Evolutionary conservation across 1,140 invertebrate genomes (phyloP), one percentile per base, ranked within the genome.

Genomic region (Reticulitermes speratus): DNA sequence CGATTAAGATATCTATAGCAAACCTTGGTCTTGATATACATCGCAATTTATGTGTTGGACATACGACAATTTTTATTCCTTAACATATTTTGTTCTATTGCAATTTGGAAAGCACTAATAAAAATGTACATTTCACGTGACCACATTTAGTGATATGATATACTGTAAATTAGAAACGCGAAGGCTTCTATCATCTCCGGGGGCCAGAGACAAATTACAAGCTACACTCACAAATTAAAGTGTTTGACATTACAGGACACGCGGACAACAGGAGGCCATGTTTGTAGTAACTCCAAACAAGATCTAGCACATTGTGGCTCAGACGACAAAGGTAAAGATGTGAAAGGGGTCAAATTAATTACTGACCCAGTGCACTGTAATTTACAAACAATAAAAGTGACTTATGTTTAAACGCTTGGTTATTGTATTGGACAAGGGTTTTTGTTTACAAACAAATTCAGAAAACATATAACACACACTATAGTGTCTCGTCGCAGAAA

Each of bases 291-390:
- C 65, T 55, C 19, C 52, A 55, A 55, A 55, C 52, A 55, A 55
- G 52, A 21, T 55, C 52, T 55, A 75, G 65, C 65, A 75, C 2
- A 2, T 12, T 25, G 65, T 75, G 65, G 8, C n/a, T 30, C 25
- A 75, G 14, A 30, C 65, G 65, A 75, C 65, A 75, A 75, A 75
- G 65, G 59, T 1, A 0, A 23, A 12, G 21, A 65, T 65, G 45
- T 14, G 83, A 48, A 84, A 14, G n/a, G 45, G 59, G 69, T 82
- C 85, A 86, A 86, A 82, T 86, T 86, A 86, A 86, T 86, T 86
- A 86, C 85, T 86, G 85, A 86, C 65, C 85, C 75, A 44, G 5
- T 45, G 38, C 65, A n/a, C 81, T 82, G 85, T 65, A 86, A 86
- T 82, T 86, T 59, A 86, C 85, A 69, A 86, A 86, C 85, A 86